phyloP scores from a whole-genome alignment of 2,888 invertebrate genomes.

The Chaetogeoica ovagalla region DNA sequence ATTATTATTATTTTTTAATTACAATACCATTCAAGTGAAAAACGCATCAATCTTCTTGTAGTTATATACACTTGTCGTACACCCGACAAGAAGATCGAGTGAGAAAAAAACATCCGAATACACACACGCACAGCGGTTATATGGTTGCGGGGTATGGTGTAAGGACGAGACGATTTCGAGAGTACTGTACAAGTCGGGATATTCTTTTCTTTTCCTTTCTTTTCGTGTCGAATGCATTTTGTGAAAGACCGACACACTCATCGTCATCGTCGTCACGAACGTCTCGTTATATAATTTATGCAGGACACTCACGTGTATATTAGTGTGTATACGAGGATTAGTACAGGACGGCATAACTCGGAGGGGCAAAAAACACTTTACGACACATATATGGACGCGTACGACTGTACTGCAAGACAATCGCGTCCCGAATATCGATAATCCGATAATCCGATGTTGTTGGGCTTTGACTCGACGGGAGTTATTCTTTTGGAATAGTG shows the following conservation, averaged over 20 bases:
- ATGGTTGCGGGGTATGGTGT: background rate
- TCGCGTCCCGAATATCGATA: no score
- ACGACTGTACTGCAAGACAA: no score
- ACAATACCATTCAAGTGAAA: slow-evolving; percentile 34
- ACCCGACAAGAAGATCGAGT: no score
- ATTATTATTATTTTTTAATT: slow-evolving; percentile 25
- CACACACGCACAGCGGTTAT: background rate
- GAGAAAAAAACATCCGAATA: no score
- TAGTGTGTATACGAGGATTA: no score
- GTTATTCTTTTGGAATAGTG: no score
- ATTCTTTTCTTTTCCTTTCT: background rate
- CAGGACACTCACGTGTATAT: slow-evolving; percentile 5
- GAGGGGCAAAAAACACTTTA: no score
- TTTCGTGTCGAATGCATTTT: background rate
- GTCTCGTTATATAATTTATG: slow-evolving; percentile 23
- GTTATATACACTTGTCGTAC: no score
- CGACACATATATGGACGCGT: no score
- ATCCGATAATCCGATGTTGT: no score
- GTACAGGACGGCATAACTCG: no score
- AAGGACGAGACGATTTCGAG: background rate
- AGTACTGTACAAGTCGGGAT: background rate
- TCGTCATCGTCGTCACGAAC: slow-evolving; percentile 15
- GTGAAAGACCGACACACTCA: slow-evolving; percentile 14
- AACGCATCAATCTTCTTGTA: slow-evolving; percentile 36
- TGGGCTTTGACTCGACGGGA: no score